phyloP scores from a whole-genome alignment of 1,140 invertebrate species.

The Campoletis sonorensis region DNA sequence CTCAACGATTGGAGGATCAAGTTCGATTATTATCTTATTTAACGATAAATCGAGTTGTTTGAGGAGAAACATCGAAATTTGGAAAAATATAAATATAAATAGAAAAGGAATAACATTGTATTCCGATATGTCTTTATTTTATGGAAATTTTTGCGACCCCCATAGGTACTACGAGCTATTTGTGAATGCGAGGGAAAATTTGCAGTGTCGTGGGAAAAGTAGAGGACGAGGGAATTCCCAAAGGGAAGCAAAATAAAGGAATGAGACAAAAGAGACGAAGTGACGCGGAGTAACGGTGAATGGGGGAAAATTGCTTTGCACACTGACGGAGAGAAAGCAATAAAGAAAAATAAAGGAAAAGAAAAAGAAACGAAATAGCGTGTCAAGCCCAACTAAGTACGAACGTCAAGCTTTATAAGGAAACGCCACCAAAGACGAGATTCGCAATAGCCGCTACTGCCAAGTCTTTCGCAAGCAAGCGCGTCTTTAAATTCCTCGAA shows the following conservation, averaged over 20 bases:
- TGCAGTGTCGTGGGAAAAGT: not conserved
- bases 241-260: not conserved
- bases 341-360: not conserved
- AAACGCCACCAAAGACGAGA: not conserved
- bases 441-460: not conserved
- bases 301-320: not conserved
- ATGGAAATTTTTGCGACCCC: not conserved
- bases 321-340: too few relatives aligned
- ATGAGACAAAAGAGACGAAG: not conserved
- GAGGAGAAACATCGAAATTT: too few relatives aligned
- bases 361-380: not conserved
- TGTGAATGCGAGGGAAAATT: not conserved
- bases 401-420: constrained; percentile 1
- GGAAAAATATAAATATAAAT: too few relatives aligned
- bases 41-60: too few relatives aligned
- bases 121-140: too few relatives aligned
- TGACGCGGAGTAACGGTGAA: not conserved
- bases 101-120: too few relatives aligned
- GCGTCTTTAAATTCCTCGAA: not conserved
- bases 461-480: not conserved
- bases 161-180: not conserved
- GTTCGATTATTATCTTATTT: too few relatives aligned
- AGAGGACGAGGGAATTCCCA: not conserved
- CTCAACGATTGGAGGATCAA: too few relatives aligned
- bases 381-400: not conserved